These are phyloP conservation scores for Aspidoscelis tigris DNA, from an alignment of 2,113 vertebrate genomes.

Conservation along the genomic window DNA sequence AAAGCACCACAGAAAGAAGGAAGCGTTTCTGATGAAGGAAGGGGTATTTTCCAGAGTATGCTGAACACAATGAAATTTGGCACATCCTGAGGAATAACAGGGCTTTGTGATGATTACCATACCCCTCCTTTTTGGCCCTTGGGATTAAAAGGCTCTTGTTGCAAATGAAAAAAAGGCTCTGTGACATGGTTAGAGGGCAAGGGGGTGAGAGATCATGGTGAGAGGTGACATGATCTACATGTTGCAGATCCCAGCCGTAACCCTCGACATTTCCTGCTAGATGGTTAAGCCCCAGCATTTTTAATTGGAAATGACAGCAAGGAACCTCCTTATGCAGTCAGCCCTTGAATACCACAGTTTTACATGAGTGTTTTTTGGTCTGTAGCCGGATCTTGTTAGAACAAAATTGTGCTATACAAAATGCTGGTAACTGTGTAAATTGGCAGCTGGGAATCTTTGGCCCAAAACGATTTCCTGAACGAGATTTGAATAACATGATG, in stretches of 20 bases:
- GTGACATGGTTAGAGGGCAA: background rate
- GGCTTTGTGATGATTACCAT: background rate
- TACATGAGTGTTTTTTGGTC: too few relatives aligned
- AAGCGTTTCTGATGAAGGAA: background rate
- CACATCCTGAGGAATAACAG: background rate
- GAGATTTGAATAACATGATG: too few relatives aligned
- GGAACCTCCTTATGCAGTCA: too few relatives aligned
- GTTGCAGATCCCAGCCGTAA: background rate
- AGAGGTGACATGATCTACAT: too few relatives aligned
- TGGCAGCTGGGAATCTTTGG: too few relatives aligned
- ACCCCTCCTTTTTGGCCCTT: background rate
- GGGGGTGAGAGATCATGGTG: background rate
- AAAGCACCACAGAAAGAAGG: background rate
- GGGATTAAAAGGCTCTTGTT: background rate
- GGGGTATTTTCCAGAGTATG: background rate
- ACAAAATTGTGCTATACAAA: too few relatives aligned
- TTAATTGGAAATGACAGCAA: background rate
- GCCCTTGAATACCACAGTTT: too few relatives aligned
- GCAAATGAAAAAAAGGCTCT: background rate
- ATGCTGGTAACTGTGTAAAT: too few relatives aligned
- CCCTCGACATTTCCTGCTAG: background rate
- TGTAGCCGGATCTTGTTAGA: background rate
- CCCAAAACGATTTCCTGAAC: too few relatives aligned
- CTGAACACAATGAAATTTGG: background rate
- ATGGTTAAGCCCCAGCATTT: background rate